Evolutionary conservation across 2,113 vertebrate genomes (phyloP).

Genomic region (Suncus etruscus): DNA sequence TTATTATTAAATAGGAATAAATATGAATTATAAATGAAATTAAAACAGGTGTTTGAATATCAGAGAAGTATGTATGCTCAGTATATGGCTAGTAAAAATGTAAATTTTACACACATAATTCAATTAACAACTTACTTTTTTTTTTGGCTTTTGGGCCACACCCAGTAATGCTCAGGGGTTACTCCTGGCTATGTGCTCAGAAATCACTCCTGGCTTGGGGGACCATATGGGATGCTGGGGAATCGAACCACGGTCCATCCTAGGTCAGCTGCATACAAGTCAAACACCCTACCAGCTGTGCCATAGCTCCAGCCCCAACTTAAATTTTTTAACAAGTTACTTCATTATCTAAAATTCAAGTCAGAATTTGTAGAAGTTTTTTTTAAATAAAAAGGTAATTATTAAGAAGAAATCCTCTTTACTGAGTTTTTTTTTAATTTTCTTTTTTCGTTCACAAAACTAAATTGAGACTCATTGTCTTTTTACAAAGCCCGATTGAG

Average conservation of each 20-base stretch:
- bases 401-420: slow-evolving; percentile 30
- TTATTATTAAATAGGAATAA: neutral
- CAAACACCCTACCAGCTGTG: too few species aligned
- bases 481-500: slow-evolving; percentile 25
- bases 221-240: too few species aligned
- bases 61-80: neutral
- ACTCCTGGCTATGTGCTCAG: too few species aligned
- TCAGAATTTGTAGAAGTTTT: neutral
- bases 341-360: slow-evolving; percentile 45
- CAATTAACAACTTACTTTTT: neutral
- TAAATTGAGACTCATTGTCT: slow-evolving; percentile 25
- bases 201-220: too few species aligned
- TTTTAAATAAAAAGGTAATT: neutral
- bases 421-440: slow-evolving; percentile 17
- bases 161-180: too few species aligned
- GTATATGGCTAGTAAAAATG: neutral
- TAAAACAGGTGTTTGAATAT: neutral
- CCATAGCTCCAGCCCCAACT: too few species aligned
- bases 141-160: too few species aligned
- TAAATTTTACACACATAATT: neutral
- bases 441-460: slow-evolving; percentile 4
- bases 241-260: too few species aligned
- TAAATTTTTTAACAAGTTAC: neutral
- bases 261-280: too few species aligned
- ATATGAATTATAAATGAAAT: neutral